Percentiles rank a stretch among this genome's conserved stretches.
These are phyloP conservation scores for Saccostrea echinata DNA, from an alignment of 1,140 invertebrate genomes.

Conservation along the genomic window DNA sequence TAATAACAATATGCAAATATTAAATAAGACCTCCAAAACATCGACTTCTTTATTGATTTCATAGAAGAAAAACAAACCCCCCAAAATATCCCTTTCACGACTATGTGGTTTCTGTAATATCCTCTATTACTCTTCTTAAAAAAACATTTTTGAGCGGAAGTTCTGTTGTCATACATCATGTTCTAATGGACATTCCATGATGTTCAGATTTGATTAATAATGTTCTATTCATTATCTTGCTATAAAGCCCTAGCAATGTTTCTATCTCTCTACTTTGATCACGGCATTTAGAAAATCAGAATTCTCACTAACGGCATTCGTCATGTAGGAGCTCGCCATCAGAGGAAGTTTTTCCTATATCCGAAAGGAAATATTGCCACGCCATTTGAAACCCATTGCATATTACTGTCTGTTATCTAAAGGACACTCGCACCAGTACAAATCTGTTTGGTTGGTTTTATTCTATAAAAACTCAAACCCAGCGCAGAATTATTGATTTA, in stretches of 20 bases:
- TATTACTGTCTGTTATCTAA: not conserved
- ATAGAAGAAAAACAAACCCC: no score
- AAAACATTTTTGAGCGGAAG: not conserved
- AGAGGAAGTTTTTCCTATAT: not conserved
- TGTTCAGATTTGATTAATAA: constrained; percentile 35
- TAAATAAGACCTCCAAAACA: no score
- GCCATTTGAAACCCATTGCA: constrained; percentile 17
- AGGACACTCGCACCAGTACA: not conserved
- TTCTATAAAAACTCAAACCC: no score
- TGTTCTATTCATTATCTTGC: constrained; percentile 20
- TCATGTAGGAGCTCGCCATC: not conserved
- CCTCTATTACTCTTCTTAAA: not conserved
- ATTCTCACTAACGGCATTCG: constrained; percentile 6
- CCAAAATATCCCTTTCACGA: no score
- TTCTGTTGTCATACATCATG: constrained; percentile 15
- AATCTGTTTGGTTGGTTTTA: not conserved
- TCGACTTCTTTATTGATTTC: no score
- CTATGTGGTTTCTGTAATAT: not conserved
- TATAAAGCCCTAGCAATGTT: not conserved
- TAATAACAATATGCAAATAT: no score
- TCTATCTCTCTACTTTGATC: constrained; percentile 26
- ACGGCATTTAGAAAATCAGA: constrained; percentile 9
- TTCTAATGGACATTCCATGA: constrained; percentile 18
- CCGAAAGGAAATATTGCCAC: not conserved
- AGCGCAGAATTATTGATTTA: no score